A percentile compares a stretch with the other conserved stretches of the same genome.
phyloP scores from a whole-genome alignment of 2,797 vertebrate species.

The Sciaenops ocellatus region DNA sequence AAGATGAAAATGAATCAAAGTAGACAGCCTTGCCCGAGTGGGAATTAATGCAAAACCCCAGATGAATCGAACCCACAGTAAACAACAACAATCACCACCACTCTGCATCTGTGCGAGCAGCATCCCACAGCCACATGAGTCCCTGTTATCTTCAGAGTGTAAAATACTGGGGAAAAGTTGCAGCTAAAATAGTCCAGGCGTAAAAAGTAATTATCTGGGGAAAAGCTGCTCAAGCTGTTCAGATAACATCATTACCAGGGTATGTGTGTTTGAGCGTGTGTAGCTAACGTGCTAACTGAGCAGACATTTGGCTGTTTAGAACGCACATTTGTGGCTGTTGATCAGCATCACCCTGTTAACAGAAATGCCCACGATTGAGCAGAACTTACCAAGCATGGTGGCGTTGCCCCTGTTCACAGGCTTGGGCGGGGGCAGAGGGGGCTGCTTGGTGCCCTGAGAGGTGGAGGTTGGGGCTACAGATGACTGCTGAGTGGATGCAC shows the following conservation, averaged over 20 bases:
- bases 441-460: constrained; percentile 89
- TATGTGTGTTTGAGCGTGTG: constrained; percentile 16
- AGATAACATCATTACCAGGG: constrained; percentile 65
- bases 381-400: constrained; percentile 90
- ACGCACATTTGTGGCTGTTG: constrained; percentile 18
- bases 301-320: constrained; percentile 14
- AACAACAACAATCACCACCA: constrained; percentile 52
- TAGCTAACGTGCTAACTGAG: constrained; percentile 32
- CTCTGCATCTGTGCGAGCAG: constrained; percentile 45
- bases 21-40: constrained; percentile 28
- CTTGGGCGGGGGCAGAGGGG: constrained; percentile 95
- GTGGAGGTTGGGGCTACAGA: constrained; percentile 64
- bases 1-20: constrained; percentile 45
- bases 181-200: constrained; percentile 65
- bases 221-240: constrained; percentile 69
- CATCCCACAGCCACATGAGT: constrained; percentile 52
- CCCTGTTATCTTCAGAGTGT: constrained; percentile 66
- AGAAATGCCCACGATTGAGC: background rate
- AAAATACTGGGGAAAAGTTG: constrained; percentile 61
- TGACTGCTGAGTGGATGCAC: constrained; percentile 80
- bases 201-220: constrained; percentile 72
- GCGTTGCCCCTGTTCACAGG: constrained; percentile 92
- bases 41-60: constrained; percentile 53
- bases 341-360: constrained; percentile 1
- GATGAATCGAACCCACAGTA: constrained; percentile 54